Percentiles rank a stretch among this genome's conserved stretches.
Evolutionary conservation across 2,888 invertebrate genomes (phyloP).

Genomic region (Rotaria sp.): DNA sequence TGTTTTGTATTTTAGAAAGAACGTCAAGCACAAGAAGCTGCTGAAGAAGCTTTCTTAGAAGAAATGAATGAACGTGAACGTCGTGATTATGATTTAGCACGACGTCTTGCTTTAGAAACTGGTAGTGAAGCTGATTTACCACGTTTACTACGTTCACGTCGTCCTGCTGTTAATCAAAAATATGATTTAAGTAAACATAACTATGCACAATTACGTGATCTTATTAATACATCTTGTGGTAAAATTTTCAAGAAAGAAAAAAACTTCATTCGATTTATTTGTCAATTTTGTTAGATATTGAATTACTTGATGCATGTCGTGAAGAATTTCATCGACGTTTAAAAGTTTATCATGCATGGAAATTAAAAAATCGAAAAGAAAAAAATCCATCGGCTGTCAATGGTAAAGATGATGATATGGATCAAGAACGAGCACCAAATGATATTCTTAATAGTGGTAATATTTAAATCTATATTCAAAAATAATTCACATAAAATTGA

Average conservation of each 20-base stretch:
- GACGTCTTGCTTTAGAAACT: constrained; percentile 74
- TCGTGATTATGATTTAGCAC: constrained; percentile 83
- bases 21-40: background rate
- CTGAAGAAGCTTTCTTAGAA: constrained; percentile 55
- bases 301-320: constrained; percentile 86
- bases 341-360: constrained; percentile 98
- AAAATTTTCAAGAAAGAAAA: background rate
- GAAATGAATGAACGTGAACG: constrained; percentile 71
- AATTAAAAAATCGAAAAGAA: constrained; percentile 71
- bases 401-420: constrained; percentile 32
- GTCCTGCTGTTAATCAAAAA: constrained; percentile 58
- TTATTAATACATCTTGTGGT: constrained; percentile 87
- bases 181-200: constrained; percentile 94
- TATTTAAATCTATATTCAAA: too few species aligned
- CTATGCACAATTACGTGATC: constrained; percentile 89
- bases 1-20: background rate
- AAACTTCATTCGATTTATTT: background rate
- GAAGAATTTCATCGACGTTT: constrained; percentile 94
- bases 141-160: background rate
- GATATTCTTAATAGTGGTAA: constrained; percentile 44
- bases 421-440: constrained; percentile 50
- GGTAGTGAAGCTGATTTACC: constrained; percentile 52
- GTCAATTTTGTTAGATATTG: constrained; percentile 63
- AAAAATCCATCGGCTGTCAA: constrained; percentile 41
- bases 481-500: too few species aligned